Conservation (phyloP, 2,888 invertebrate species). For the Pinctada fucata region DNA sequence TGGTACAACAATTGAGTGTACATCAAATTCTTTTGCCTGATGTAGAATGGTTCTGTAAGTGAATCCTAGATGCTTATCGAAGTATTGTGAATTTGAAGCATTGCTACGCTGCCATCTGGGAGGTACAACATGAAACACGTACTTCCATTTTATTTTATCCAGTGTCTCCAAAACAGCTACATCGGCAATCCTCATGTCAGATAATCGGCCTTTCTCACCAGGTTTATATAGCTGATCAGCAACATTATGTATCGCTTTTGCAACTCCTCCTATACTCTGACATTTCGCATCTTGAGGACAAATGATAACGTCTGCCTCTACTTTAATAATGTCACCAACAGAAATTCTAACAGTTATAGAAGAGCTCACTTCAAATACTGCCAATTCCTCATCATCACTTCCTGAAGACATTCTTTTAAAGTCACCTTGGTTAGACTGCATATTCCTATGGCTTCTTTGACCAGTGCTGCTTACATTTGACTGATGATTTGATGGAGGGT, state of each 20-base stretch:
- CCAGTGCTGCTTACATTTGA: too few species aligned
- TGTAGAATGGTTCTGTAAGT: constrained; percentile 7
- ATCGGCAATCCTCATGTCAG: too few species aligned
- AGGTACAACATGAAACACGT: constrained; percentile 18
- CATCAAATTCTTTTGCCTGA: not conserved
- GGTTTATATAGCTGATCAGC: not conserved
- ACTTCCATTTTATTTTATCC: not conserved
- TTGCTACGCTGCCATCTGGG: not conserved
- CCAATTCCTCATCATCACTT: too few species aligned
- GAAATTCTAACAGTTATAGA: not conserved
- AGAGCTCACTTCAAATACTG: too few species aligned
- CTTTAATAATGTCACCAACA: constrained; percentile 4
- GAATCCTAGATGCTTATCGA: not conserved
- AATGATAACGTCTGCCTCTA: not conserved
- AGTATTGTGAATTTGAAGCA: not conserved
- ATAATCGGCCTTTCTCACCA: too few species aligned
- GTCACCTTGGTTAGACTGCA: too few species aligned
- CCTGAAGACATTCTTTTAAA: too few species aligned
- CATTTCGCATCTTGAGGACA: constrained; percentile 24
- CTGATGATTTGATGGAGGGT: too few species aligned
- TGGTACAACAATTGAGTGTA: constrained; percentile 3
- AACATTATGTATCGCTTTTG: constrained; percentile 3
- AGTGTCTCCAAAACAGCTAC: too few species aligned
- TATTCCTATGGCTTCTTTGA: too few species aligned
- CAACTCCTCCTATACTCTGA: not conserved